These are phyloP conservation scores for Sitophilus oryzae DNA, from an alignment of 1,140 invertebrate species.

Conservation along the genomic window DNA sequence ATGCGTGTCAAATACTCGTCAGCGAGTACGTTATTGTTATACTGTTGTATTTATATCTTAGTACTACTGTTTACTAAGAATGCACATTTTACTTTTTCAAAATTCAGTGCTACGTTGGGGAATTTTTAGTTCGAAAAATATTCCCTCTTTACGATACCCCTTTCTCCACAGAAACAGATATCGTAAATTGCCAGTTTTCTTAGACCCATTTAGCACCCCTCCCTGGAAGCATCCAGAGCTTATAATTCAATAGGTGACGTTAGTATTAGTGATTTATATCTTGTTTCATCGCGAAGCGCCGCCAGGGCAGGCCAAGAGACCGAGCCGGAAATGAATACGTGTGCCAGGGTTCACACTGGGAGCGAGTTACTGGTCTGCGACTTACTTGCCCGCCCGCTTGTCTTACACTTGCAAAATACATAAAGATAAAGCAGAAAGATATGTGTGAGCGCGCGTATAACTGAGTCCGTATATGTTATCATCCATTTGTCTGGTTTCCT, in stretches of 20 bases:
- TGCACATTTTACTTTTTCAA: too few relatives aligned
- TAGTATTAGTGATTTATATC: not conserved
- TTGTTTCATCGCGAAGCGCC: not conserved
- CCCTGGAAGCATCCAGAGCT: not conserved
- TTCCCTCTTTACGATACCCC: too few relatives aligned
- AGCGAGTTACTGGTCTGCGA: slow-evolving; percentile 6
- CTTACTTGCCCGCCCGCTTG: slow-evolving; percentile 1
- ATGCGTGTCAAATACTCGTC: too few relatives aligned
- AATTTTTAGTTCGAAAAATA: too few relatives aligned
- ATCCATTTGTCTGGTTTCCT: slow-evolving; percentile 33
- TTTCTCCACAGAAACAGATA: too few relatives aligned
- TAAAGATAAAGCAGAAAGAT: slow-evolving; percentile 36
- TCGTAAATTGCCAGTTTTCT: too few relatives aligned
- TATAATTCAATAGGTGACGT: not conserved
- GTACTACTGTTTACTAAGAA: too few relatives aligned
- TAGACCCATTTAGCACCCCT: not conserved
- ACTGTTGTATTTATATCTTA: too few relatives aligned
- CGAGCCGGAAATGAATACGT: slow-evolving; percentile 42
- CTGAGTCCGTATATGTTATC: slow-evolving; percentile 30
- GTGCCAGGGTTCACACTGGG: slow-evolving; percentile 28
- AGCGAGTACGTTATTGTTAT: too few relatives aligned
- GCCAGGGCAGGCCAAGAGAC: slow-evolving; percentile 42
- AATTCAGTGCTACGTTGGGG: too few relatives aligned
- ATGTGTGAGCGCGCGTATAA: slow-evolving; percentile 26
- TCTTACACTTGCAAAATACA: slow-evolving; percentile 32